Evolutionary conservation across 2,113 vertebrate genomes (phyloP).

Genomic region (Thunnus thynnus): DNA sequence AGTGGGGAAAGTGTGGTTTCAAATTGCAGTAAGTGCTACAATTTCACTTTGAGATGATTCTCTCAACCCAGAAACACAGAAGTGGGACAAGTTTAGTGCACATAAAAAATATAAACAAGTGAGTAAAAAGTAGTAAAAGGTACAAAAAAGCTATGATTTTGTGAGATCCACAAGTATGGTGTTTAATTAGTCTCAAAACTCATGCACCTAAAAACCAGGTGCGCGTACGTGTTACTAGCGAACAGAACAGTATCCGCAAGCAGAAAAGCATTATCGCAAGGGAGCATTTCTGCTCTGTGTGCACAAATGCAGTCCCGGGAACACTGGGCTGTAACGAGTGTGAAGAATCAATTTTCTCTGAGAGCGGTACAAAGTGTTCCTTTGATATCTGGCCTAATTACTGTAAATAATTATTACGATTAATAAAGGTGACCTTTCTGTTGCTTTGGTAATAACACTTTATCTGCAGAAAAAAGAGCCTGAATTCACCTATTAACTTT

Average conservation of each 20-base stretch:
- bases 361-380: constrained; percentile 62
- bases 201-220: no score
- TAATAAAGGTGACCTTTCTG: constrained; percentile 82
- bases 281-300: no score
- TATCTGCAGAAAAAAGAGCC: constrained; percentile 40
- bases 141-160: no score
- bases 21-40: constrained; percentile 15
- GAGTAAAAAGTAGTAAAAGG: no score
- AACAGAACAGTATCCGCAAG: no score
- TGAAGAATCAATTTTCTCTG: constrained; percentile 77
- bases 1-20: neutral
- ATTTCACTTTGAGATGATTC: neutral
- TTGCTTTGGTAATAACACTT: constrained; percentile 64
- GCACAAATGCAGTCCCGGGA: no score
- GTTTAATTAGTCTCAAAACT: no score
- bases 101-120: neutral
- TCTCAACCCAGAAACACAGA: neutral
- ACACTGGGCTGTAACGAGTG: neutral
- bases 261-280: no score
- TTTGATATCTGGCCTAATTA: constrained; percentile 78
- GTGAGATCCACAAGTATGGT: no score
- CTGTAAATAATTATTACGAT: constrained; percentile 81
- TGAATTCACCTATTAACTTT: constrained; percentile 51
- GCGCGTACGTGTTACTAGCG: no score
- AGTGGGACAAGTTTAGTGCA: neutral